Base-by-base conservation (phyloP, 1,140 invertebrate species). In the Drosophila nebulosa region DNA sequence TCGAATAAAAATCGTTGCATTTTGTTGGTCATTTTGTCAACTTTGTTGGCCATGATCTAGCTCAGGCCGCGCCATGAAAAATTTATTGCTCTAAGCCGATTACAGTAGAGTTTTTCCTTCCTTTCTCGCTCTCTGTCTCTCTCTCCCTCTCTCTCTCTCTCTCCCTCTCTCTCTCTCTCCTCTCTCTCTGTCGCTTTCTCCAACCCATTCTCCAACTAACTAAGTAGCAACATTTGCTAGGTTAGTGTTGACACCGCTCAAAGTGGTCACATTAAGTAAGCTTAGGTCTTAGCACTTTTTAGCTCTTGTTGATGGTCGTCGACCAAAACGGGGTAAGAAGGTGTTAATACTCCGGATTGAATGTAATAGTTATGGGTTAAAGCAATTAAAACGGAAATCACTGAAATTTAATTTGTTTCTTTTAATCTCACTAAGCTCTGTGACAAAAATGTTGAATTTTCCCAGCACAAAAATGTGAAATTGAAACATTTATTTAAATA, bases 41-140 rank as follows among this genome's bases (percentile, higher is more conserved):
- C 66, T 70, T 62, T 68, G 69, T 51, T 60, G 57, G 42, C 59
- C 56, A 70, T 68, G 39, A 46, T 46, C 16, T 46, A 21, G 39
- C 36, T 46, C 39, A 21, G 75, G 69, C 62, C 64, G 66, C 56
- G 69, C 64, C 68, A 71, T 79, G 86, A 72, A 74, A 69, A 89
- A 89, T 89, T 89, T 89, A 89, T 89, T 79, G 80, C 86, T 50
- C 22, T 89, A 89, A 89, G 78, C 86, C 86, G 86, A 79, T 89
- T 89, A 89, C 70, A 61, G 52, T 61, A 61, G 50, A 64, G 65
- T 57, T 53, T 51, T 51, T 42, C 55, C 30, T 32, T 12, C 35
- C 50, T 66, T 56, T 46, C 9, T n/a, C 16, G 16, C n/a, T 59
- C 39, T 58, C 24, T 55, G 24, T 22, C 16, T 52, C 39, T 21